Evolutionary conservation across 2,113 vertebrate genomes (phyloP).

Genomic region (Syngnathus scovelli): DNA sequence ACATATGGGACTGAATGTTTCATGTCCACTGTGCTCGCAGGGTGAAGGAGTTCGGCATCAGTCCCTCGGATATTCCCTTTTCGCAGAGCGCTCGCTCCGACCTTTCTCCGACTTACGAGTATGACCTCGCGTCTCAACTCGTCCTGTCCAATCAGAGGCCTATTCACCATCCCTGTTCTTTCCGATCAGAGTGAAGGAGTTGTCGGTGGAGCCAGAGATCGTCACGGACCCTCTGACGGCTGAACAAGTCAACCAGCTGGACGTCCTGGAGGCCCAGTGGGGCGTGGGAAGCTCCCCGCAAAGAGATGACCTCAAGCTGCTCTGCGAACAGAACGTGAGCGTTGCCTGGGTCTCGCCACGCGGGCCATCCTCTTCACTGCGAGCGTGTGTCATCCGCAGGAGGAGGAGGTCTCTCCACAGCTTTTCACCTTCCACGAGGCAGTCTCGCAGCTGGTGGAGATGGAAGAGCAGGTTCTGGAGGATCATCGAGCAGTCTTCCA

Average conservation of each 20-base stretch:
- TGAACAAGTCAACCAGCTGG: conserved; percentile 83
- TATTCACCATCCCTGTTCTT: background rate
- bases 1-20: background rate
- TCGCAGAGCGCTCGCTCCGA: conserved; percentile 90
- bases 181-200: conserved; percentile 82
- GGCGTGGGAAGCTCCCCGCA: conserved; percentile 96
- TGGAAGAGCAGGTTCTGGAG: conserved; percentile 98
- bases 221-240: conserved; percentile 75
- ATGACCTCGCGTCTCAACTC: conserved; percentile 62
- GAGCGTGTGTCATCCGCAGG: conserved; percentile 59
- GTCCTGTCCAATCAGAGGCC: background rate
- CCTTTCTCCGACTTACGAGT: conserved; percentile 92
- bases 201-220: conserved; percentile 71
- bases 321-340: conserved; percentile 97
- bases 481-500: conserved; percentile 93
- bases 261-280: conserved; percentile 92
- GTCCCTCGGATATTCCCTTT: conserved; percentile 98
- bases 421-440: conserved; percentile 96
- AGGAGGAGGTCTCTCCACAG: conserved; percentile 95
- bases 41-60: conserved; percentile 99
- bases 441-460: conserved; percentile 97
- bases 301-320: conserved; percentile 95
- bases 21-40: conserved; percentile 71
- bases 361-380: background rate
- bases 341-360: background rate